These are phyloP conservation scores for Plecturocebus donacophilus DNA, from an alignment of 2,113 vertebrate genomes.

Conservation along the genomic window DNA sequence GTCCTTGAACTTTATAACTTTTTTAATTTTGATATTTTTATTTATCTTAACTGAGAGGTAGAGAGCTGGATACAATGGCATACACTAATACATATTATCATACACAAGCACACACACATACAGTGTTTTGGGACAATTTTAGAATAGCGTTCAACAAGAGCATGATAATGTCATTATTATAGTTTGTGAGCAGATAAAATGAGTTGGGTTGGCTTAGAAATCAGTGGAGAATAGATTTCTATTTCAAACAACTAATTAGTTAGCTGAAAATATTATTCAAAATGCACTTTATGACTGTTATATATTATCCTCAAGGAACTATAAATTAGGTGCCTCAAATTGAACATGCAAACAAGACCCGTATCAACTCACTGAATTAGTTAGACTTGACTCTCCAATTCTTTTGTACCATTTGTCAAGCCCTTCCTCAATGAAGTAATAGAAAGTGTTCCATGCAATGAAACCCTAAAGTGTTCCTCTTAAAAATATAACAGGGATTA, in stretches of 20 bases:
- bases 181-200: background rate
- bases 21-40: background rate
- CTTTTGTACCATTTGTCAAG: background rate
- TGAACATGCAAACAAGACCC: background rate
- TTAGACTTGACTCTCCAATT: slow-evolving; percentile 33
- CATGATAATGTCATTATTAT: background rate
- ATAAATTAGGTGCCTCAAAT: background rate
- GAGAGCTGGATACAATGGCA: background rate
- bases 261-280: slow-evolving; percentile 36
- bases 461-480: background rate
- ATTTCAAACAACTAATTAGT: slow-evolving; percentile 15
- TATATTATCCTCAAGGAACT: background rate
- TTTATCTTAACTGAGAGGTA: background rate
- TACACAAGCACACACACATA: accelerated
- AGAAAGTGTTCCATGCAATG: background rate
- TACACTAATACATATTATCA: too few relatives aligned
- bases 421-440: background rate
- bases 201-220: slow-evolving; percentile 32
- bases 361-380: background rate
- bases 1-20: background rate
- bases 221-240: background rate
- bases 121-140: background rate
- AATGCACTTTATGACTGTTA: slow-evolving; percentile 8
- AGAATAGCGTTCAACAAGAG: background rate
- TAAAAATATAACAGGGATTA: background rate